phyloP scores from a whole-genome alignment of 2,113 vertebrate species.

The Nothobranchius kuhntae region DNA sequence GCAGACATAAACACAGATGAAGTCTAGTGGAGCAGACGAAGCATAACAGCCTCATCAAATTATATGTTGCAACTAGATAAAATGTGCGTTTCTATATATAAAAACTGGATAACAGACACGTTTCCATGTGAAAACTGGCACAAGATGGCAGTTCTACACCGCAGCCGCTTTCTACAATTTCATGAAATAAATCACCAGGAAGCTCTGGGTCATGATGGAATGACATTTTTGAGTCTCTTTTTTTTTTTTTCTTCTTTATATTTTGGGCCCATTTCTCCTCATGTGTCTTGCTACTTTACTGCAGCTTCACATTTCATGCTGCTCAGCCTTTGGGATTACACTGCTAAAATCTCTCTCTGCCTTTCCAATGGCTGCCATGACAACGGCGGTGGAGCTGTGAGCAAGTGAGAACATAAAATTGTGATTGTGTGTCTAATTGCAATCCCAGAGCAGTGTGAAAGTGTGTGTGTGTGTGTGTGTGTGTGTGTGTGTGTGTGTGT shows the following conservation, averaged over 20 bases:
- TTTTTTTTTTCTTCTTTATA: background rate
- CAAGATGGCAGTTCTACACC: background rate
- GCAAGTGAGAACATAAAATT: slow-evolving; percentile 44
- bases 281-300: slow-evolving; percentile 35
- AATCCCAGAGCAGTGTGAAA: slow-evolving; percentile 13
- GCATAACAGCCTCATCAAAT: slow-evolving; percentile 13
- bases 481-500: slow-evolving; percentile 52
- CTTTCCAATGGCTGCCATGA: slow-evolving; percentile 81
- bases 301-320: slow-evolving; percentile 71
- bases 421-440: slow-evolving; percentile 65
- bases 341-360: slow-evolving; percentile 69
- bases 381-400: slow-evolving; percentile 73
- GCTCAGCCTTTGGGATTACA: slow-evolving; percentile 74
- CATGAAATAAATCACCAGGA: background rate
- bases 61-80: slow-evolving; percentile 25
- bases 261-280: slow-evolving; percentile 27
- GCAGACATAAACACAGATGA: slow-evolving; percentile 23
- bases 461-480: background rate
- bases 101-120: slow-evolving; percentile 4
- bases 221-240: slow-evolving; percentile 14
- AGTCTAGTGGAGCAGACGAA: slow-evolving; percentile 14
- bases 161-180: slow-evolving; percentile 9
- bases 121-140: slow-evolving; percentile 35
- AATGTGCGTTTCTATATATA: slow-evolving; percentile 38
- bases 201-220: slow-evolving; percentile 29